phyloP scores from a whole-genome alignment of 2,797 vertebrate species.

The Meda fulgida region DNA sequence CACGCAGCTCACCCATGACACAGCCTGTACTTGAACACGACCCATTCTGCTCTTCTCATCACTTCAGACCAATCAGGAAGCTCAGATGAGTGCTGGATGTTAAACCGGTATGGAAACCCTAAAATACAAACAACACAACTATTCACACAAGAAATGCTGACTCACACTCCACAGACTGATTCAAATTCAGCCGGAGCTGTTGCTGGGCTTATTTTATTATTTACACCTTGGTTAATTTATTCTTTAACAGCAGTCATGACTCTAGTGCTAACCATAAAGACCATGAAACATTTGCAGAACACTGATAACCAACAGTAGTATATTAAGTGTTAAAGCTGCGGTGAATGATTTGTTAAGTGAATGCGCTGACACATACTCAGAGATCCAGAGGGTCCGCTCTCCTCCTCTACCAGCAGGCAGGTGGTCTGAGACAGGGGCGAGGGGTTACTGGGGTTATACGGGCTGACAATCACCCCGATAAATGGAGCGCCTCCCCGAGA shows the following conservation, averaged over 20 bases:
- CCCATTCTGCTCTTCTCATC: constrained; percentile 91
- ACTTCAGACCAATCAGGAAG: constrained; percentile 89
- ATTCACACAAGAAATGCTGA: not conserved
- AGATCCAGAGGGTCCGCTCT: constrained; percentile 79
- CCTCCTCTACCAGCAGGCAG: constrained; percentile 91
- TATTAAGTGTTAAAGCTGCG: not conserved
- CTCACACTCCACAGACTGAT: not conserved
- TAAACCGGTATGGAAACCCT: constrained; percentile 95
- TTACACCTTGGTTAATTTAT: not conserved
- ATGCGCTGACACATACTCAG: constrained; percentile 82
- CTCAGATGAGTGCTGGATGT: constrained; percentile 85
- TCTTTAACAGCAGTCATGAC: not conserved
- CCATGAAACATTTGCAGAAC: constrained; percentile 3
- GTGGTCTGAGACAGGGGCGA: constrained; percentile 93
- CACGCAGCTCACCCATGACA: constrained; percentile 81
- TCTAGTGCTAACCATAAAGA: not conserved
- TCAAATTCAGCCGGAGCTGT: not conserved
- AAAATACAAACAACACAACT: constrained; percentile 47
- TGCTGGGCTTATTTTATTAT: not conserved
- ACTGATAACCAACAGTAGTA: not conserved
- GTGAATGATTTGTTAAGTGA: not conserved
- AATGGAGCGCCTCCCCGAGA: constrained; percentile 96
- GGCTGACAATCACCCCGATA: constrained; percentile 98
- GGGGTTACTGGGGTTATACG: constrained; percentile 91
- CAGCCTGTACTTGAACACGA: constrained; percentile 90